A percentile compares a stretch with the other conserved stretches of the same genome.
Evolutionary conservation across 2,113 vertebrate species (phyloP).

Genomic region (Phalacrocorax carbo): DNA sequence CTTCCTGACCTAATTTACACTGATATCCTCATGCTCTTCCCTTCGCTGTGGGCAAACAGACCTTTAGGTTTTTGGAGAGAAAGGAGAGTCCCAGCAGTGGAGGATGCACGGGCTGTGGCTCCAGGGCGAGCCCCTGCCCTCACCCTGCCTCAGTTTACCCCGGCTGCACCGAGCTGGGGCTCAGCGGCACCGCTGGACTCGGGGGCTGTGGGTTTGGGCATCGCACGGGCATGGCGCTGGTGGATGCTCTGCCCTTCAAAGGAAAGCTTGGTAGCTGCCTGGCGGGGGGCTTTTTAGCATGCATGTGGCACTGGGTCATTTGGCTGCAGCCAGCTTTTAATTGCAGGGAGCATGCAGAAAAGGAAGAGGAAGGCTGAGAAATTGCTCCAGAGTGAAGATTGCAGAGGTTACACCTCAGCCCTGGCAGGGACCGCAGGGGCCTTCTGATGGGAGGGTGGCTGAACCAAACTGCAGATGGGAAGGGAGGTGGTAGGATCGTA

Average conservation of each 20-base stretch:
- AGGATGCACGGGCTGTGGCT: rapidly evolving
- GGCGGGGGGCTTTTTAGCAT: neutral
- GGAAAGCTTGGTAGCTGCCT: neutral
- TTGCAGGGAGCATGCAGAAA: neutral
- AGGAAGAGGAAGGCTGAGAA: neutral
- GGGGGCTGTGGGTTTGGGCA: neutral
- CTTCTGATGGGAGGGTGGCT: neutral
- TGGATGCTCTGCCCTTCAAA: neutral
- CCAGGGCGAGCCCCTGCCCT: neutral
- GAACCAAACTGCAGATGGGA: neutral
- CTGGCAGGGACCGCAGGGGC: neutral
- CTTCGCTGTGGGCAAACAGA: neutral
- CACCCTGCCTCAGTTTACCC: neutral
- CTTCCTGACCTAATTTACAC: conserved; percentile 48
- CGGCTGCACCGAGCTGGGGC: rapidly evolving
- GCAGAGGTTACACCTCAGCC: neutral
- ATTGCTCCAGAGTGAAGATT: neutral
- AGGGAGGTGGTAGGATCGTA: neutral
- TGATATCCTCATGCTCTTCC: neutral
- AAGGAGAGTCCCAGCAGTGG: neutral
- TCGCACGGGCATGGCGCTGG: rapidly evolving
- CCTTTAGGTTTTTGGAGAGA: neutral
- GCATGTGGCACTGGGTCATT: neutral
- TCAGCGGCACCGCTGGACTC: rapidly evolving
- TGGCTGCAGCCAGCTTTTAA: neutral